phyloP scores from a whole-genome alignment of 64 coral and sea anemone genomes.

The Dendronephthya gigantea region DNA sequence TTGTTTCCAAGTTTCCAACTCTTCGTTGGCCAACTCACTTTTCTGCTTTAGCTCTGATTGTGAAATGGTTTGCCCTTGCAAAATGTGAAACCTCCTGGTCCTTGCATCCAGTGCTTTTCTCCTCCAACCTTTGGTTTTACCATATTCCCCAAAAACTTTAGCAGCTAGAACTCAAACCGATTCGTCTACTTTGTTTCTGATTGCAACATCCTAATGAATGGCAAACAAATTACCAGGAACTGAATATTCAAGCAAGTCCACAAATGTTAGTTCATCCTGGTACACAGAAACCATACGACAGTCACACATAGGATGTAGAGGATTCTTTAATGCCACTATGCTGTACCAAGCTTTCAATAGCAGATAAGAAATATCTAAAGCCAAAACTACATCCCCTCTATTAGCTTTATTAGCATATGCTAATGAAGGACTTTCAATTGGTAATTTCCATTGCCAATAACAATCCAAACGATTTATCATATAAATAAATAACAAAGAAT shows the following conservation, averaged over 20 bases:
- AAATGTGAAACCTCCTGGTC: background rate
- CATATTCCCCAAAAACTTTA: constrained; percentile 11
- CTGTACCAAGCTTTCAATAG: constrained; percentile 11
- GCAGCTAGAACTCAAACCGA: constrained; percentile 9
- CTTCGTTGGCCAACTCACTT: constrained; percentile 6
- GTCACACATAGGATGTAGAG: constrained; percentile 1
- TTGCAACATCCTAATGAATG: background rate
- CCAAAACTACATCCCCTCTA: background rate
- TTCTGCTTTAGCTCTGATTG: background rate
- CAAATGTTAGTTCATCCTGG: constrained; percentile 11
- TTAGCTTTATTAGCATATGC: constrained; percentile 15
- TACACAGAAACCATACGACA: background rate
- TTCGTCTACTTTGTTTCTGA: background rate
- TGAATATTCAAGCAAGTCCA: constrained; percentile 8
- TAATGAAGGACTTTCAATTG: background rate
- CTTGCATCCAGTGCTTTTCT: constrained; percentile 17
- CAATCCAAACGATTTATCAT: background rate
- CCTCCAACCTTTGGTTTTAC: constrained; percentile 5
- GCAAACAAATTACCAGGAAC: background rate
- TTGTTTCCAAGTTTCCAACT: constrained; percentile 13
- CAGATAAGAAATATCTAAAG: constrained; percentile 4
- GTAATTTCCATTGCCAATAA: constrained; percentile 15
- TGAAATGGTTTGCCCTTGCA: constrained; percentile 16
- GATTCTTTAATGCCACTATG: background rate
- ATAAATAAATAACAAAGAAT: background rate